These are phyloP conservation scores for Syngnathus scovelli DNA, from an alignment of 2,113 vertebrate species.

Conservation along the genomic window DNA sequence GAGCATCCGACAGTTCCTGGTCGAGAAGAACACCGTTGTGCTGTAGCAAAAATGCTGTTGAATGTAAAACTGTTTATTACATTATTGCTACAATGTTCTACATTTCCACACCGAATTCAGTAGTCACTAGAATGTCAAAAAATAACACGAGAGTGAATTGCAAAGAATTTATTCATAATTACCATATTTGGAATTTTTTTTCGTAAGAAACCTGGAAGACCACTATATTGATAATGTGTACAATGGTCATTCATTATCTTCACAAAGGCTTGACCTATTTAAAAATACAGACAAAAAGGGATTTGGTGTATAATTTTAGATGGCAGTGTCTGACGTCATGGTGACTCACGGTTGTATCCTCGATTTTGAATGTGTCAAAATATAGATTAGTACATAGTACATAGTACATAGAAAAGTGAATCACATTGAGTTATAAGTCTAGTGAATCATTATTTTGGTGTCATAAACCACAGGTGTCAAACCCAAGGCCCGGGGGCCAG, in stretches of 20 bases:
- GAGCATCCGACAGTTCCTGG: too few species aligned
- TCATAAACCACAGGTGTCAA: too few species aligned
- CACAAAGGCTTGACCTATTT: constrained; percentile 73
- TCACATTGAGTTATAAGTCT: too few species aligned
- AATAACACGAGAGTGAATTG: constrained; percentile 18
- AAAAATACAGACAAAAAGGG: constrained; percentile 75
- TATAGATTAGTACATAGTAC: too few species aligned
- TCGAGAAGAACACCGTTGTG: too few species aligned
- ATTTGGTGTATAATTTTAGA: constrained; percentile 52
- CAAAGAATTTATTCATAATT: constrained; percentile 60
- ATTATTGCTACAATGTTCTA: too few species aligned
- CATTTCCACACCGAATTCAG: too few species aligned
- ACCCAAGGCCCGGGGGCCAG: too few species aligned
- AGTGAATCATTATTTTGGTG: too few species aligned
- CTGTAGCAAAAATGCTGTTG: too few species aligned
- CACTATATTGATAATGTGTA: constrained; percentile 80
- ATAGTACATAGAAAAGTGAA: too few species aligned
- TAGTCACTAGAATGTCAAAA: neutral
- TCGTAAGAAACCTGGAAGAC: constrained; percentile 71
- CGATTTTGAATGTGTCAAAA: neutral
- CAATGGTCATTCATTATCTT: constrained; percentile 61
- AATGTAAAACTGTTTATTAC: too few species aligned
- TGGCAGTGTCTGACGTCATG: constrained; percentile 48
- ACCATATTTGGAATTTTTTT: constrained; percentile 16
- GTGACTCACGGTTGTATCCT: constrained; percentile 6